Conservation (phyloP, 1,140 invertebrate genomes). For the Drosophila mojavensis region DNA sequence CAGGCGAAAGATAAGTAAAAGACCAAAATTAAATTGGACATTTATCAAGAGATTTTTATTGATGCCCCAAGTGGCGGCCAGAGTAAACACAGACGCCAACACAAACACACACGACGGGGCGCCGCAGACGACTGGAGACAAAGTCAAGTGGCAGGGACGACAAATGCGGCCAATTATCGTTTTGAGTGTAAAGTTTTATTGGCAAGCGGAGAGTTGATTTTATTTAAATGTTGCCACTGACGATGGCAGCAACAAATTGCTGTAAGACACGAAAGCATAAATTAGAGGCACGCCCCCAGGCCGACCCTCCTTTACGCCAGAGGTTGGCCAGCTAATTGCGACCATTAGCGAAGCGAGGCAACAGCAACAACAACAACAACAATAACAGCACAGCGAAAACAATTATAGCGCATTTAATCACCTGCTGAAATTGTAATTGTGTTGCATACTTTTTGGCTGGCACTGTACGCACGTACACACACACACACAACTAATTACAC, state of each 20-base stretch:
- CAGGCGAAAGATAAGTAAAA: conserved; percentile 73
- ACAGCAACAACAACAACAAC: conserved; percentile 21
- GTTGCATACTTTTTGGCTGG: conserved; percentile 67
- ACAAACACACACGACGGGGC: conserved; percentile 25
- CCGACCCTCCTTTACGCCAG: too few species aligned
- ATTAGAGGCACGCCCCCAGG: conserved; percentile 43
- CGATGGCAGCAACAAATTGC: conserved; percentile 54
- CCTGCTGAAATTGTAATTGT: conserved; percentile 84
- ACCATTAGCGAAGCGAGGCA: conserved; percentile 61
- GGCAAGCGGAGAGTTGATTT: conserved; percentile 57
- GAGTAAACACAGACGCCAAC: conserved; percentile 36
- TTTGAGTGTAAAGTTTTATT: conserved; percentile 83
- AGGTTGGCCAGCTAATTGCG: conserved; percentile 66
- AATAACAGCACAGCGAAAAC: conserved; percentile 37
- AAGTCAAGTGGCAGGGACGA: conserved; percentile 66
- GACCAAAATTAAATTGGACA: conserved; percentile 84
- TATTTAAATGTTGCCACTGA: conserved; percentile 74
- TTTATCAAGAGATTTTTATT: conserved; percentile 84
- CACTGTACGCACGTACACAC: conserved; percentile 10
- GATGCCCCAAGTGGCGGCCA: conserved; percentile 70
- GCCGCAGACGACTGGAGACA: conserved; percentile 16
- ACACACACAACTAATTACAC: conserved; percentile 47
- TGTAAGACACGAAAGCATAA: conserved; percentile 70
- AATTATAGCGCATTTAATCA: conserved; percentile 84
- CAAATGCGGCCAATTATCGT: conserved; percentile 80